Conservation (phyloP, 2,113 vertebrate genomes). For the Eptesicus fuscus region DNA sequence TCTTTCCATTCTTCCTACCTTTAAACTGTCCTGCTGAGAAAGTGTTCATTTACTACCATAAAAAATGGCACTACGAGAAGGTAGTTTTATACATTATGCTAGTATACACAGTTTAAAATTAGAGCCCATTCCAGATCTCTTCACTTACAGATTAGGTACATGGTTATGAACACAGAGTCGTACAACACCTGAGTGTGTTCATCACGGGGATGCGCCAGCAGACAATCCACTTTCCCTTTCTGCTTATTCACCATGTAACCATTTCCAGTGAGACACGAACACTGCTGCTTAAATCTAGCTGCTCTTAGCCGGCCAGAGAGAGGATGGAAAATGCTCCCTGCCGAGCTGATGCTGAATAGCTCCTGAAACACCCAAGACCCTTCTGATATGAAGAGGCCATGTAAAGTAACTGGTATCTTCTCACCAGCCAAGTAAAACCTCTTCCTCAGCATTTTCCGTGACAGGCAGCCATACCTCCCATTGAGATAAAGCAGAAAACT, state of each 20-base stretch:
- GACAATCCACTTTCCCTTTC: not conserved
- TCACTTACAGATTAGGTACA: not conserved
- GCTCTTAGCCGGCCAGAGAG: not conserved
- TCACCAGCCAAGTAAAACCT: too few species aligned
- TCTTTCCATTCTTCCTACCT: not conserved
- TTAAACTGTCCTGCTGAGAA: not conserved
- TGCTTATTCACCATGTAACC: not conserved
- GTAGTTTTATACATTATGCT: not conserved
- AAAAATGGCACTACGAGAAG: not conserved
- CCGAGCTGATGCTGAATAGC: not conserved
- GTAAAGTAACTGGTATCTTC: not conserved
- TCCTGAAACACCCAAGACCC: not conserved
- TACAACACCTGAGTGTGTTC: not conserved
- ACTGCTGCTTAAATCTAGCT: accelerated
- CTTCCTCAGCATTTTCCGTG: not conserved
- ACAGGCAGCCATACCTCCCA: not conserved
- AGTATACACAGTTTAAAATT: not conserved
- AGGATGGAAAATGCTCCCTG: accelerated
- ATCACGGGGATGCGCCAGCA: accelerated
- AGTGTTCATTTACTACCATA: not conserved
- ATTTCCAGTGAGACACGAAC: not conserved
- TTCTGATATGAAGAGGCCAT: not conserved
- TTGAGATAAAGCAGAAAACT: not conserved
- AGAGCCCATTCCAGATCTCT: not conserved
- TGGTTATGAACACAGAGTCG: not conserved